A percentile compares a stretch with the other conserved stretches of the same genome.
Conservation (phyloP, 1,140 invertebrate genomes). For the Anagrus nilaparvatae region DNA sequence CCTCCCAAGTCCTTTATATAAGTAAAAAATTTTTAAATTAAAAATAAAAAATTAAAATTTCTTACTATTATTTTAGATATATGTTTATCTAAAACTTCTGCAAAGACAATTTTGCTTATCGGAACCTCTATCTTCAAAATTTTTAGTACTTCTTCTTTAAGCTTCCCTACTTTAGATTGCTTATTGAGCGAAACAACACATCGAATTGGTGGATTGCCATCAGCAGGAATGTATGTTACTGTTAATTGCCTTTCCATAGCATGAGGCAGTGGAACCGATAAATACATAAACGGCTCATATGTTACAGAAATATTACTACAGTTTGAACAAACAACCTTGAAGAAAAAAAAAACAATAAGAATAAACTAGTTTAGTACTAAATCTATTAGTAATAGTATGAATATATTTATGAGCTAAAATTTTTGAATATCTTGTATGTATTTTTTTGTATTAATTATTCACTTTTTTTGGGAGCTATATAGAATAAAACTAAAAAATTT, state of each 20-base stretch:
- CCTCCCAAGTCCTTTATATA: slow-evolving; percentile 24
- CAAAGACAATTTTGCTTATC: slow-evolving; percentile 45
- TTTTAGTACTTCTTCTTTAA: slow-evolving; percentile 48
- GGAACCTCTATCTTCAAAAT: slow-evolving; percentile 32
- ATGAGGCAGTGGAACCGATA: slow-evolving; percentile 58
- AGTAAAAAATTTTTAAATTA: background rate
- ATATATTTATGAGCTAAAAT: no score
- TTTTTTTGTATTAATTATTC: no score
- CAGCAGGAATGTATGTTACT: slow-evolving; percentile 49
- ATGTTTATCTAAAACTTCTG: slow-evolving; percentile 56
- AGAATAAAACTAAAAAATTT: no score
- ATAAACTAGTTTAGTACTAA: no score
- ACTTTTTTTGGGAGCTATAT: no score
- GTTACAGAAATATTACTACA: slow-evolving; percentile 60
- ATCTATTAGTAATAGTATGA: no score
- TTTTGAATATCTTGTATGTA: no score
- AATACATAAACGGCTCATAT: slow-evolving; percentile 66
- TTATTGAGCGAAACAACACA: slow-evolving; percentile 54
- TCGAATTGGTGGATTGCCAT: slow-evolving; percentile 37
- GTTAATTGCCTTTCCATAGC: slow-evolving; percentile 57
- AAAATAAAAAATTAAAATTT: slow-evolving; percentile 7
- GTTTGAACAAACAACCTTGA: slow-evolving; percentile 55
- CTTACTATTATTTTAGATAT: slow-evolving; percentile 53
- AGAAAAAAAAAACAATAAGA: slow-evolving; percentile 18
- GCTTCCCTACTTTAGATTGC: slow-evolving; percentile 47